Conservation (phyloP, 2,888 invertebrate genomes). For the Ypsolopha scabrella region DNA sequence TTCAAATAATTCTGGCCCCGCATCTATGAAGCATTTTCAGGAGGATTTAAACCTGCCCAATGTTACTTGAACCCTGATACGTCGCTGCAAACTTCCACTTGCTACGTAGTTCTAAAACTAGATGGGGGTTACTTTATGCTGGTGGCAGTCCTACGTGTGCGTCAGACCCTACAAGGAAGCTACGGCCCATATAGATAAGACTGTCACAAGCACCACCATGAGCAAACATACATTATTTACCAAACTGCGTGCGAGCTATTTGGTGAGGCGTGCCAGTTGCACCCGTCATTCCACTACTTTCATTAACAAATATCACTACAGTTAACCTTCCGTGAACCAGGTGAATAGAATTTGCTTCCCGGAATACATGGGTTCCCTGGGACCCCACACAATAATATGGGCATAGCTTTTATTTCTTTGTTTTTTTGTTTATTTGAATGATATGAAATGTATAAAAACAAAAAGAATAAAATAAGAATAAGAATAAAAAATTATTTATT, state of each 20-base stretch:
- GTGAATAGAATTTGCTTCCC: too few relatives aligned
- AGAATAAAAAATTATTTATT: too few relatives aligned
- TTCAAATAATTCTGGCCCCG: slow-evolving; percentile 21
- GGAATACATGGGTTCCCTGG: too few relatives aligned
- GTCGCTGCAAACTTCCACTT: background rate
- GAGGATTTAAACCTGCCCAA: slow-evolving; percentile 9
- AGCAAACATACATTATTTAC: slow-evolving; percentile 2
- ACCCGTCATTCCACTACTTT: background rate
- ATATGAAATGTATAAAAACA: too few relatives aligned
- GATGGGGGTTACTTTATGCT: background rate
- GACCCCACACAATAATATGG: background rate
- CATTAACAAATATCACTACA: too few relatives aligned
- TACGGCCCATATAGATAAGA: slow-evolving; percentile 59
- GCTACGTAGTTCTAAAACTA: background rate
- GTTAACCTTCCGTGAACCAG: too few relatives aligned
- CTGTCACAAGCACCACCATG: slow-evolving; percentile 24
- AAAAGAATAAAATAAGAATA: too few relatives aligned
- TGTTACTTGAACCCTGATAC: background rate
- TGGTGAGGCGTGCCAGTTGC: background rate
- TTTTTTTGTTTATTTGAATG: too few relatives aligned
- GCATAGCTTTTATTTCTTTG: too few relatives aligned
- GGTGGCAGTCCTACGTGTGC: background rate
- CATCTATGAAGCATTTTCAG: slow-evolving; percentile 22
- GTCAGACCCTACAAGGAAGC: slow-evolving; percentile 45
- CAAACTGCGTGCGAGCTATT: background rate